Conservation (phyloP, 2,888 invertebrate genomes). For the Tetramorium bicarinatum region DNA sequence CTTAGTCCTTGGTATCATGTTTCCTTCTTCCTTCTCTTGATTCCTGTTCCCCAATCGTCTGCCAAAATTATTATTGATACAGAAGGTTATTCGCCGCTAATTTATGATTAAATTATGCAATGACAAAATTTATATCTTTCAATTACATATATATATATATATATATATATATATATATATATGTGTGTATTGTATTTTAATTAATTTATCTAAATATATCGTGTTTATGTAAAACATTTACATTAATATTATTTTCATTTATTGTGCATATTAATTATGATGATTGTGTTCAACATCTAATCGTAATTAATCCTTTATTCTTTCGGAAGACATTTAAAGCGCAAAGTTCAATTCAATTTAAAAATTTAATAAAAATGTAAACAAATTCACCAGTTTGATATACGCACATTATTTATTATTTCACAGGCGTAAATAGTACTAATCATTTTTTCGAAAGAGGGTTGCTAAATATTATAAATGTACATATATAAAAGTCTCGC, state of each 20-base stretch:
- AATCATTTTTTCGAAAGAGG: slow-evolving; percentile 60
- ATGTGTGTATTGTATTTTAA: not conserved
- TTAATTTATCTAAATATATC: not conserved
- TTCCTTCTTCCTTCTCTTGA: slow-evolving; percentile 72
- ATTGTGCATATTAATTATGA: not conserved
- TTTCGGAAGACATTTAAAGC: not conserved
- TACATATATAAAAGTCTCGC: slow-evolving; percentile 59
- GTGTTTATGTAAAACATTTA: not conserved
- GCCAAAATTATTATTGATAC: slow-evolving; percentile 38
- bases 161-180: no score
- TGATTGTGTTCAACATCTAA: not conserved
- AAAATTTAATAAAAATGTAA: slow-evolving; percentile 3
- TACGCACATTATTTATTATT: slow-evolving; percentile 79
- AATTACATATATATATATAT: slow-evolving; percentile 16
- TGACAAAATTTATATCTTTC: not conserved
- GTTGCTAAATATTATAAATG: slow-evolving; percentile 62
- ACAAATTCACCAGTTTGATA: slow-evolving; percentile 67
- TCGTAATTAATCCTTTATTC: not conserved
- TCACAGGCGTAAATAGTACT: slow-evolving; percentile 63
- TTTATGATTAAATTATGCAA: slow-evolving; percentile 35
- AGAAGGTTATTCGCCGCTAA: not conserved
- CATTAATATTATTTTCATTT: not conserved
- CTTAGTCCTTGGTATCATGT: slow-evolving; percentile 84
- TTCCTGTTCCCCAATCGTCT: slow-evolving; percentile 30
- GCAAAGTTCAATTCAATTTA: slow-evolving; percentile 8